Evolutionary conservation across 2,113 vertebrate genomes (phyloP).

Genomic region (Prolemur simus): DNA sequence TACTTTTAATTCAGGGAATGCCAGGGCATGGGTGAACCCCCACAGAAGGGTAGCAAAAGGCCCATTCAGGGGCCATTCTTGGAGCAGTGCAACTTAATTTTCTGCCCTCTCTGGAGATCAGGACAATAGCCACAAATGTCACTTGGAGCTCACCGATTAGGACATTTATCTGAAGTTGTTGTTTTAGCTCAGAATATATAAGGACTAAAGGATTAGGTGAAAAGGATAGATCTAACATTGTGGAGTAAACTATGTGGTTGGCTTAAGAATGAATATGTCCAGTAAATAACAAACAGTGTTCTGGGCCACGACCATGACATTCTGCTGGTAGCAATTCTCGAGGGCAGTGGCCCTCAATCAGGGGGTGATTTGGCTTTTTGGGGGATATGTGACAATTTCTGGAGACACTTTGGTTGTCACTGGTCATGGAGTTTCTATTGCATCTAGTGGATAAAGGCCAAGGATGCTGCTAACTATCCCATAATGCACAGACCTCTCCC

Average conservation of each 20-base stretch:
- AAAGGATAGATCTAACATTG: not conserved
- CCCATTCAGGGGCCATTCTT: not conserved
- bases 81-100: not conserved
- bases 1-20: conserved; percentile 65
- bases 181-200: not conserved
- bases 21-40: not conserved
- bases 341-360: not conserved
- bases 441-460: not conserved
- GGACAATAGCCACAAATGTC: conserved; percentile 8
- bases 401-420: not conserved
- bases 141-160: conserved; percentile 34
- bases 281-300: not conserved
- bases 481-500: fast-evolving
- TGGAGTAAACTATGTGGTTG: not conserved
- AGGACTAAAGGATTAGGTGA: conserved; percentile 8
- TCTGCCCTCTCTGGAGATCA: conserved; percentile 7
- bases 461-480: not conserved
- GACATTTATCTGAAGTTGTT: conserved; percentile 30
- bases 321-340: not conserved
- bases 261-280: not conserved
- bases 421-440: not conserved
- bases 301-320: not conserved
- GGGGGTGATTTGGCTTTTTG: not conserved
- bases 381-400: not conserved
- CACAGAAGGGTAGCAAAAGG: conserved; percentile 10